phyloP scores from a whole-genome alignment of 1,140 invertebrate genomes.

The Drosophila carrolli region DNA sequence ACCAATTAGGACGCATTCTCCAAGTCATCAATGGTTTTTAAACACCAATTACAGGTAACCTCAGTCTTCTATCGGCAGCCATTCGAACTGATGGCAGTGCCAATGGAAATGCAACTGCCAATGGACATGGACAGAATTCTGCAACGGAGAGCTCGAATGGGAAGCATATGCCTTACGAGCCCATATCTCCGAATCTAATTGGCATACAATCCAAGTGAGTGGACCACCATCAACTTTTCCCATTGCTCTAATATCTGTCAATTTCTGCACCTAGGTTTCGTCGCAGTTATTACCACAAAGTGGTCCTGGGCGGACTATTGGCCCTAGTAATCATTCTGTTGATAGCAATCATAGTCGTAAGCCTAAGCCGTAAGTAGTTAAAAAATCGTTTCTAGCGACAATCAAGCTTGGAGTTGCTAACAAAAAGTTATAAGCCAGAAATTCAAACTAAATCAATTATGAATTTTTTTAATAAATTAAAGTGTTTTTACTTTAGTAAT shows the following conservation, averaged over 20 bases:
- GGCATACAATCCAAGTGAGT: conserved; percentile 80
- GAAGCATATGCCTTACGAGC: conserved; percentile 59
- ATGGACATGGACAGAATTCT: conserved; percentile 26
- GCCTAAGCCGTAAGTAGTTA: conserved; percentile 29
- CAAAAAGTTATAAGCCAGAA: too few species aligned
- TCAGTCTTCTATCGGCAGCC: conserved; percentile 56
- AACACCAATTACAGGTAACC: conserved; percentile 57
- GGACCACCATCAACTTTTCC: not conserved
- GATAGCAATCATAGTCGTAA: conserved; percentile 82
- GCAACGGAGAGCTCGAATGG: conserved; percentile 49
- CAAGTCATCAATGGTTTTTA: not conserved
- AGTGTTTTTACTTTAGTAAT: too few species aligned
- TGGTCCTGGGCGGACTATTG: conserved; percentile 82
- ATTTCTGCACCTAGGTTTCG: conserved; percentile 84
- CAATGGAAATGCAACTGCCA: conserved; percentile 20
- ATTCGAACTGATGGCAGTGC: conserved; percentile 25
- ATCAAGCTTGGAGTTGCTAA: too few species aligned
- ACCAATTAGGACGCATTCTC: conserved; percentile 16
- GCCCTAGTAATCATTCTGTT: conserved; percentile 85
- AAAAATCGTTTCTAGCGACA: too few species aligned
- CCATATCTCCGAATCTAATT: conserved; percentile 58
- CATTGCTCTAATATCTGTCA: conserved; percentile 11
- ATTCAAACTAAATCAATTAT: too few species aligned
- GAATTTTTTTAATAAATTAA: too few species aligned
- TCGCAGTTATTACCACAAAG: conserved; percentile 86